Conservation (phyloP, 2,888 invertebrate species). For the Ormyrus rosae region DNA sequence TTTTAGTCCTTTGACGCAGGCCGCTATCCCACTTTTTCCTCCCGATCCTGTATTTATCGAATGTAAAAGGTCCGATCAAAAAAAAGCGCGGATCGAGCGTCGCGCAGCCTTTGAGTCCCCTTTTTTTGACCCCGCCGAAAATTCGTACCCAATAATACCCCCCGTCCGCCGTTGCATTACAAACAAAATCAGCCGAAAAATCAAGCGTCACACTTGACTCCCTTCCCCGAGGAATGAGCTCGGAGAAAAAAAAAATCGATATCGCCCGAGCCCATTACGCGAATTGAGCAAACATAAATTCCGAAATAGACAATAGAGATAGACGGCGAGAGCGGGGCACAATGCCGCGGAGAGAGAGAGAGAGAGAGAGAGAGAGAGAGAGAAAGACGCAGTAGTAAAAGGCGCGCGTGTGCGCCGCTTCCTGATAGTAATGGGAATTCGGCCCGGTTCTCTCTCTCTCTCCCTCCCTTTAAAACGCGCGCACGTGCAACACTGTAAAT, state of each 20-base stretch:
- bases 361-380: constrained; percentile 2
- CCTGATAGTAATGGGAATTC: constrained; percentile 54
- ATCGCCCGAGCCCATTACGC: constrained; percentile 35
- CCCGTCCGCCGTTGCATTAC: too few species aligned
- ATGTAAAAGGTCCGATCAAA: too few species aligned
- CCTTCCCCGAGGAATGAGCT: too few species aligned
- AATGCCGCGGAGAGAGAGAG: background rate
- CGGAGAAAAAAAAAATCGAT: constrained; percentile 40
- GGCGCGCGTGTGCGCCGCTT: constrained; percentile 41
- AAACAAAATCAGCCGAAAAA: too few species aligned
- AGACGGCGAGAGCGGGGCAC: constrained; percentile 13
- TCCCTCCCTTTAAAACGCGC: constrained; percentile 31
- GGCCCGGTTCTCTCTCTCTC: background rate
- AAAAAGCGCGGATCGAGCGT: too few species aligned
- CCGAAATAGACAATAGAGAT: constrained; percentile 49
- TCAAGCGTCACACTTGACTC: too few species aligned
- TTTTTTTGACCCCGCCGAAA: too few species aligned
- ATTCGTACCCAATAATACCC: too few species aligned
- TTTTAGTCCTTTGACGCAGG: too few species aligned
- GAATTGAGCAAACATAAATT: constrained; percentile 50
- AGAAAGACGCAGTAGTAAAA: constrained; percentile 44
- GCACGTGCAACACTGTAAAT: constrained; percentile 35
- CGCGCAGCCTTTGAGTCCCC: too few species aligned
- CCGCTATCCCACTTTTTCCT: too few species aligned
- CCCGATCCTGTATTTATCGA: too few species aligned